A percentile compares a stretch with the other conserved stretches of the same genome.
phyloP scores from a whole-genome alignment of 2,888 invertebrate species.

The Osmoderma eremita region DNA sequence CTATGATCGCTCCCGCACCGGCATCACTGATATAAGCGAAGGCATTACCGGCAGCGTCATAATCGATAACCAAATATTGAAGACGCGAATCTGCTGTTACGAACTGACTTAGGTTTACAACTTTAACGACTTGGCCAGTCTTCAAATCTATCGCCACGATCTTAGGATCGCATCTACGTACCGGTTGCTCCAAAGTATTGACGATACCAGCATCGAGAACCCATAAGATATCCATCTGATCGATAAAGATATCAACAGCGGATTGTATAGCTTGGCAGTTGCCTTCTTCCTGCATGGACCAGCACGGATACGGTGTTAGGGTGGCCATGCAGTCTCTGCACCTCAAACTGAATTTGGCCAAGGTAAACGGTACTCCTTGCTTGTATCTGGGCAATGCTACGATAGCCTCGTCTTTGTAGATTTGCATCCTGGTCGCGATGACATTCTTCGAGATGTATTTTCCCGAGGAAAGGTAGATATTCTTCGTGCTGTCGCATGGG shows the following conservation, averaged over 20 bases:
- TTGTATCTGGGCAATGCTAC: constrained; percentile 71
- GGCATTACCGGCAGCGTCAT: constrained; percentile 69
- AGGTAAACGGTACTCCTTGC: constrained; percentile 73
- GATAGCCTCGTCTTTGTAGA: constrained; percentile 67
- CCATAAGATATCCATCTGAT: constrained; percentile 75
- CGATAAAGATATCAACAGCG: constrained; percentile 74
- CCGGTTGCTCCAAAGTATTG: constrained; percentile 73
- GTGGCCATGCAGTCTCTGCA: constrained; percentile 64
- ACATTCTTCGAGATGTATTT: constrained; percentile 69
- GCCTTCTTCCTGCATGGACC: constrained; percentile 72
- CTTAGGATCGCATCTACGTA: constrained; percentile 75
- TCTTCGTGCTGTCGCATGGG: constrained; percentile 66
- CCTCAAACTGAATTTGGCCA: constrained; percentile 68
- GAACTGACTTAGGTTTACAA: constrained; percentile 70
- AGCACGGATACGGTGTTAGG: constrained; percentile 72
- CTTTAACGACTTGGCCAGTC: constrained; percentile 71
- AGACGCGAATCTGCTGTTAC: constrained; percentile 70
- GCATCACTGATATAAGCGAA: constrained; percentile 77
- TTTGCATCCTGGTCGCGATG: constrained; percentile 70
- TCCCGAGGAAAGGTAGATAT: constrained; percentile 69
- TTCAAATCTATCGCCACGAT: constrained; percentile 71
- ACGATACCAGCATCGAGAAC: constrained; percentile 77
- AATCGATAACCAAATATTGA: constrained; percentile 77
- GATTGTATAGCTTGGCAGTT: constrained; percentile 75
- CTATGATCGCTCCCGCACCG: constrained; percentile 73